Base-by-base conservation (phyloP, 2,113 vertebrate species). In the Electrona antarctica region DNA sequence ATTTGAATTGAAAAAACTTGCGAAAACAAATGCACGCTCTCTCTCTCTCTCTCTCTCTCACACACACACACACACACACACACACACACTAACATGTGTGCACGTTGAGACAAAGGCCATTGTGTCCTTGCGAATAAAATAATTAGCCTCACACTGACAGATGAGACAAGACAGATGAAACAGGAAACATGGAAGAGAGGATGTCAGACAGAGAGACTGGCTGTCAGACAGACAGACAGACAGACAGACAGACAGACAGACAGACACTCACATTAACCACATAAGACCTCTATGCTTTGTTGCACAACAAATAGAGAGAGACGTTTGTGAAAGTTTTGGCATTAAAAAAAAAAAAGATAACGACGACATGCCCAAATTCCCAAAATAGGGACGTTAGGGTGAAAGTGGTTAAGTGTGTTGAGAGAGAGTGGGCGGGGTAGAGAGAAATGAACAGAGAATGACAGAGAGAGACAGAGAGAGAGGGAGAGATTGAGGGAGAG, bases 81-180 rank as follows among this genome's bases (percentile, higher is more conserved):
- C 55, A 15, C 14, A 15, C 55, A 57, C 55, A 57, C 55, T 8
- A n/a, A 21, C 55, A 64, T 46, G 14, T 14, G 15, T 45, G 15
- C 14, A 48, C 29, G 60, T 57, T 21, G 46, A 21, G 45, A n/a
- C 46, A 49, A 49, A 63, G 61, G 61, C 47, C 60, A 62, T 61
- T 61, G 60, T 62, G 45, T 62, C 60, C 61, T 48, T 63, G 61
- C 14, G 61, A 49, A 48, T n/a, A 63, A 21, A 63, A 10, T 21
- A 33, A 9, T 49, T 48, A n/a, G 49, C 61, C 49, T 46, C 21
- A 63, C 14, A 63, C 60, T 63, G 8, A n/a, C 5, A 9, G 4
- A 62, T 47, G 47, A 41, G 46, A 61, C n/a, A 6, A 46, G 59
- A 45, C 5, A 57, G 7, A 14, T 15, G n/a, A 14, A 14, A 56